Percentiles rank a stretch among this genome's conserved stretches.
Evolutionary conservation across 2,113 vertebrate genomes (phyloP).

Genomic region (Tonatia bakeri): DNA sequence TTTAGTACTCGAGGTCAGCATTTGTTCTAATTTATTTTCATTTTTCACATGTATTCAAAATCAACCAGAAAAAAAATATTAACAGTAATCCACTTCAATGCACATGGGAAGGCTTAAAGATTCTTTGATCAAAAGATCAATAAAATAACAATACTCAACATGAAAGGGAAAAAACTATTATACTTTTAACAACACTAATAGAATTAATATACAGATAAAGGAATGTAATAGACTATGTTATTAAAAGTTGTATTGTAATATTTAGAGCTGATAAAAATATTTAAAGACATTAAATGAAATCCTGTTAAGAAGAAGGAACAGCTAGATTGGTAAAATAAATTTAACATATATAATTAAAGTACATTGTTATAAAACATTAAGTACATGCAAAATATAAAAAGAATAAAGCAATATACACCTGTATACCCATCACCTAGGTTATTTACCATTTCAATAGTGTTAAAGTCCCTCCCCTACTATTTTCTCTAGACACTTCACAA

Average conservation of each 20-base stretch:
- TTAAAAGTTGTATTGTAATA: not conserved
- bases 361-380: not conserved
- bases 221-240: not conserved
- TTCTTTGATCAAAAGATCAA: not conserved
- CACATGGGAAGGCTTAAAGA: not conserved
- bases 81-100: not conserved
- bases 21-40: not conserved
- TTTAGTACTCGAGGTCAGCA: not conserved
- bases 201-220: not conserved
- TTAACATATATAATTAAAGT: not conserved
- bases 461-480: not conserved
- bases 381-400: not conserved
- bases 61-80: not conserved
- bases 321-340: not conserved
- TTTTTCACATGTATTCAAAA: not conserved
- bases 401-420: not conserved
- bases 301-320: not conserved
- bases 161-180: not conserved
- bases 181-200: not conserved
- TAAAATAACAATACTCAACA: not conserved
- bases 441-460: not conserved
- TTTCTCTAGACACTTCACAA: not conserved
- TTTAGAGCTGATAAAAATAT: not conserved
- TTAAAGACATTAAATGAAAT: not conserved
- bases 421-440: not conserved